Percentiles rank a stretch among this genome's conserved stretches.
phyloP scores from a whole-genome alignment of 2,113 vertebrate genomes.

The Scomber scombrus region DNA sequence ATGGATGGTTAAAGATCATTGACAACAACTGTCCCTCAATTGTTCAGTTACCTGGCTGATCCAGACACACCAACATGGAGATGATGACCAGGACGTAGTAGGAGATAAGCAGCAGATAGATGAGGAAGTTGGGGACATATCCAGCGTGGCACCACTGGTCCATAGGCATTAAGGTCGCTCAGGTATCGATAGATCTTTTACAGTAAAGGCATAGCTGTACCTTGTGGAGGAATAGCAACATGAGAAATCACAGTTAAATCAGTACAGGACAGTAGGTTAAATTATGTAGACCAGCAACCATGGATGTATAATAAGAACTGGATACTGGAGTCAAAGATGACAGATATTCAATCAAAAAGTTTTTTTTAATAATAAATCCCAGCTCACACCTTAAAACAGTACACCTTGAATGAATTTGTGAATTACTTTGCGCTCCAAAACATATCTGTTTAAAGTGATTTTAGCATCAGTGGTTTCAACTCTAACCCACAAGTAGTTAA shows the following conservation, averaged over 20 bases:
- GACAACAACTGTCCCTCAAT: neutral
- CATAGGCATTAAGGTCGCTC: slow-evolving; percentile 75
- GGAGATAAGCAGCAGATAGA: slow-evolving; percentile 86
- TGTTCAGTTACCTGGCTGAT: slow-evolving; percentile 70
- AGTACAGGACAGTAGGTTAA: neutral
- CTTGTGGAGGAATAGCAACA: slow-evolving; percentile 1
- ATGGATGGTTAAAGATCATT: neutral
- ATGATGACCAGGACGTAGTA: slow-evolving; percentile 86
- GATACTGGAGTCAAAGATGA: neutral
- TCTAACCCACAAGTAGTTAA: no score
- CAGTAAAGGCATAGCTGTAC: slow-evolving; percentile 70
- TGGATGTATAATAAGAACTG: no score
- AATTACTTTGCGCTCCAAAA: no score
- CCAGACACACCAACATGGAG: slow-evolving; percentile 89
- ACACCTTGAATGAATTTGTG: no score
- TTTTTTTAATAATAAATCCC: no score
- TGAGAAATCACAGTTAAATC: slow-evolving; percentile 2
- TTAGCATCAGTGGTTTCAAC: no score
- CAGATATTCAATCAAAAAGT: no score
- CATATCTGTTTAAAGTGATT: no score
- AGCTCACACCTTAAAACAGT: no score
- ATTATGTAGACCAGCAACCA: neutral
- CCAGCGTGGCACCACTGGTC: slow-evolving; percentile 87
- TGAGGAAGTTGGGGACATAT: slow-evolving; percentile 86
- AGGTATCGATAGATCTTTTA: slow-evolving; percentile 85